Evolutionary conservation across 2,113 vertebrate genomes (phyloP), one percentile per base, ranked within the genome.

Genomic region (Anoura caudifer): DNA sequence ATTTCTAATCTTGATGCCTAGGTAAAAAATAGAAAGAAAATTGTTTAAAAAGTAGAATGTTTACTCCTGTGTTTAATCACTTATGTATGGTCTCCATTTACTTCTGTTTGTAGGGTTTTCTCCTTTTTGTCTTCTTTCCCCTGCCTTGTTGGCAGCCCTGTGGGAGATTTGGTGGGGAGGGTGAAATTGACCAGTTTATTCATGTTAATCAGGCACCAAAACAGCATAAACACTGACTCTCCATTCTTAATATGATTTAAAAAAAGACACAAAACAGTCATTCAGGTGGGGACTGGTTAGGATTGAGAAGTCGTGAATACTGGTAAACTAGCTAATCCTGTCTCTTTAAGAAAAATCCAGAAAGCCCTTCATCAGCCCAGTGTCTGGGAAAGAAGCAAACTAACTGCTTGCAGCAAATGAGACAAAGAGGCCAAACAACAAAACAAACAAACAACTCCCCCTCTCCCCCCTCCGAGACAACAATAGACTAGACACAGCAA

Each of bases 391-490:
- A 98, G 95, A 87, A 93, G 94, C 96, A 95, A 97, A 97, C 96
- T 97, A 96, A 97, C 96, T 95, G 96, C 97, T 94, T 83, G 97
- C 89, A 98, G 97, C 97, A 98, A 97, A 98, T 97, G 97, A 98
- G 85, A 97, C 97, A 98, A 98, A 98, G 97, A 98, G 96, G 86
- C 95, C 96, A 97, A 97, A 97, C 97, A 98, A 98, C 96, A 98
- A 97, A 97, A 97, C 96, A 98, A 97, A 97, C 94, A 98, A 98
- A 98, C 98, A 97, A 98, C 95, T 87, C 92, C 93, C 92, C 88
- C 92, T 38, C 0, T 12, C 84, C 70, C 80, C 22, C 63, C 80
- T 76, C 73, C 16, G 1, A 90, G 95, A 95, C 92, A 91, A 98
- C 97, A 97, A 98, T 97, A 59, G 96, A 67, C 85, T 59, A 98